Conservation (phyloP, 35 echinoderm and acorn worm genomes). For the Apostichopus japonicus region DNA sequence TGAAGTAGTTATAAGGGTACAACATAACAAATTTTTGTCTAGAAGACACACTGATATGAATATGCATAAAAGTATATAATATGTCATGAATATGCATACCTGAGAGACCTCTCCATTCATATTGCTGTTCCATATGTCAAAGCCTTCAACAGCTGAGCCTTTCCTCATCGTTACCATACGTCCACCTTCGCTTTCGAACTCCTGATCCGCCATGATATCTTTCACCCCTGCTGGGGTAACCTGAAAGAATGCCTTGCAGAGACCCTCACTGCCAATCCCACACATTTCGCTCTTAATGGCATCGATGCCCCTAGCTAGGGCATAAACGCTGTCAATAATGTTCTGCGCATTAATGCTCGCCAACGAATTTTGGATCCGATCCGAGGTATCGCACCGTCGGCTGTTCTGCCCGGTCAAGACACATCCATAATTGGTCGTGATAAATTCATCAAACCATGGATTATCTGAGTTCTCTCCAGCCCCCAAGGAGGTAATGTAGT, state of each 20-base stretch:
- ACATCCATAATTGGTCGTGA: background rate
- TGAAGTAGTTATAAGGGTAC: too few relatives aligned
- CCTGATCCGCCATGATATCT: background rate
- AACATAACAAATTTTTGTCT: too few relatives aligned
- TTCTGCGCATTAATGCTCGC: constrained; percentile 10
- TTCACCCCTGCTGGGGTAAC: background rate
- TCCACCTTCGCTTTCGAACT: background rate
- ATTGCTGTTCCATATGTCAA: background rate
- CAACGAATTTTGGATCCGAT: background rate
- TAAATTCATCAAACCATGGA: constrained; percentile 36
- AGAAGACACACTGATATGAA: background rate
- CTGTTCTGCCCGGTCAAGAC: background rate
- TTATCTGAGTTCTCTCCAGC: background rate
- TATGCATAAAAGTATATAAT: background rate
- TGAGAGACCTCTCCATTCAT: background rate
- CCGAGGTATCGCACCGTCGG: background rate
- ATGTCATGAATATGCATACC: background rate
- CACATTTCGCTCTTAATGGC: background rate
- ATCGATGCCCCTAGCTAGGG: constrained; percentile 20
- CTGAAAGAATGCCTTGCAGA: constrained; percentile 25
- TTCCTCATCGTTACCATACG: background rate
- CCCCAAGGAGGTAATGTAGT: background rate
- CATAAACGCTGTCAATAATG: constrained; percentile 29
- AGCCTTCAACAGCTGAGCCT: background rate
- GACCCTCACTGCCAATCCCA: background rate